Evolutionary conservation across 2,888 invertebrate species (phyloP).

Genomic region (Acrobeloides nanus): DNA sequence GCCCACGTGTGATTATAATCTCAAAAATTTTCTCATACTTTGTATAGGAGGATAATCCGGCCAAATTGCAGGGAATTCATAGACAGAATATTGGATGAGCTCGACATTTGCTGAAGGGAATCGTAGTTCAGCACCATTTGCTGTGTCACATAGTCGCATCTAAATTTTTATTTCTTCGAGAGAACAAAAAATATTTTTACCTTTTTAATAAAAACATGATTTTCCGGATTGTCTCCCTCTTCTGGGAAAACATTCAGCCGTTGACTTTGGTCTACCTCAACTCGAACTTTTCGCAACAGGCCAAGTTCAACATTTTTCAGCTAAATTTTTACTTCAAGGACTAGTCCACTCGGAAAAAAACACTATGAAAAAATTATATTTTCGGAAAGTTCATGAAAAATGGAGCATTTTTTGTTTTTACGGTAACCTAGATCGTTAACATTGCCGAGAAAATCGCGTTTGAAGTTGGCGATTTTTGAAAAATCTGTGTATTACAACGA

Average conservation of each 20-base stretch:
- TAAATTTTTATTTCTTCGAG: slow-evolving; percentile 14
- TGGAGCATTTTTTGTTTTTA: too few species aligned
- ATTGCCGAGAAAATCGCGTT: too few species aligned
- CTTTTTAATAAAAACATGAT: slow-evolving; percentile 13
- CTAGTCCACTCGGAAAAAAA: too few species aligned
- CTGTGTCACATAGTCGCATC: slow-evolving; percentile 36
- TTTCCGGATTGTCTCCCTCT: too few species aligned
- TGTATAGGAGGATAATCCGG: slow-evolving; percentile 52
- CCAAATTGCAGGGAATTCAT: slow-evolving; percentile 55
- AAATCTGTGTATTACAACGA: too few species aligned
- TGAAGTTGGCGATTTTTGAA: too few species aligned
- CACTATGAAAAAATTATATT: too few species aligned
- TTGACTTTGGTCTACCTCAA: slow-evolving; percentile 6
- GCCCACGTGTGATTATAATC: too few species aligned
- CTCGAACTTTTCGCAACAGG: slow-evolving; percentile 17
- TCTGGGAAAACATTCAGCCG: slow-evolving; percentile 3
- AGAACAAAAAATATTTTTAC: slow-evolving; percentile 4
- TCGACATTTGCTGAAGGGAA: slow-evolving; percentile 29
- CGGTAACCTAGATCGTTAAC: too few species aligned
- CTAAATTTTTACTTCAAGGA: too few species aligned
- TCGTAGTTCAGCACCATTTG: slow-evolving; percentile 37
- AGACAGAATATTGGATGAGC: slow-evolving; percentile 27
- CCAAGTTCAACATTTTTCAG: slow-evolving; percentile 14
- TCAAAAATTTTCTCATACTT: slow-evolving; percentile 11
- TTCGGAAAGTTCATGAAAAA: too few species aligned